phyloP scores from a whole-genome alignment of 2,888 invertebrate genomes.

The Netelia virgata region DNA sequence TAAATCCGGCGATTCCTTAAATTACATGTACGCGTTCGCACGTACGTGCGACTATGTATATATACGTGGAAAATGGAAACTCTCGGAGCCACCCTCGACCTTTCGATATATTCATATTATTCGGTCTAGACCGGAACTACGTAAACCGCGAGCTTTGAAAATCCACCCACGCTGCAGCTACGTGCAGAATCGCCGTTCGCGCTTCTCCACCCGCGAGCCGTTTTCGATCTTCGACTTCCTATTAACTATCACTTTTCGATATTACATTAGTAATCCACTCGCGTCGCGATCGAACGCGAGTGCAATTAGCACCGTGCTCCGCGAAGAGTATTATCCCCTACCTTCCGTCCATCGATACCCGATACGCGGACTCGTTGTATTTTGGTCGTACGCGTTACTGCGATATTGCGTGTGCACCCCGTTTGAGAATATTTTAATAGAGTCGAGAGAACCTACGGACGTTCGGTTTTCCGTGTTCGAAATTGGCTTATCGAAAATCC shows the following conservation, averaged over 20 bases:
- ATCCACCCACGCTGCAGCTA: conserved; percentile 5
- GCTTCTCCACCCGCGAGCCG: conserved; percentile 37
- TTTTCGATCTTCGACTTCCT: conserved; percentile 61
- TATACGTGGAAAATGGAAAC: conserved; percentile 66
- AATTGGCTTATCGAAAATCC: conserved; percentile 39
- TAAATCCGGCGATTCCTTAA: conserved; percentile 75
- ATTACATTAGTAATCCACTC: conserved; percentile 56
- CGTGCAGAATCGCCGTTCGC: conserved; percentile 22
- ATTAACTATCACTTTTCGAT: conserved; percentile 68
- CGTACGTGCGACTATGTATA: conserved; percentile 1
- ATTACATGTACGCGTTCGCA: conserved; percentile 54
- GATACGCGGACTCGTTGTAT: conserved; percentile 27
- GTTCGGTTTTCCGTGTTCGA: conserved; percentile 38
- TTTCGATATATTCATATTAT: conserved; percentile 71
- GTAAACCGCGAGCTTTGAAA: conserved; percentile 46
- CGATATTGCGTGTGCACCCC: conserved; percentile 16
- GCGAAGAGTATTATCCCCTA: conserved; percentile 45
- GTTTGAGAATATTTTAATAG: conserved; percentile 48
- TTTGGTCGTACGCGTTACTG: neutral
- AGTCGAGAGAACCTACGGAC: conserved; percentile 20
- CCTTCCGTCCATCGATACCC: neutral
- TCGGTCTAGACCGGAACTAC: conserved; percentile 69
- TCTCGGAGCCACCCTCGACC: conserved; percentile 49
- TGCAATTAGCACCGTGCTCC: conserved; percentile 51
- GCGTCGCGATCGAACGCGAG: conserved; percentile 33